Conservation (phyloP, 2,113 vertebrate genomes). For the Helogale parvula region DNA sequence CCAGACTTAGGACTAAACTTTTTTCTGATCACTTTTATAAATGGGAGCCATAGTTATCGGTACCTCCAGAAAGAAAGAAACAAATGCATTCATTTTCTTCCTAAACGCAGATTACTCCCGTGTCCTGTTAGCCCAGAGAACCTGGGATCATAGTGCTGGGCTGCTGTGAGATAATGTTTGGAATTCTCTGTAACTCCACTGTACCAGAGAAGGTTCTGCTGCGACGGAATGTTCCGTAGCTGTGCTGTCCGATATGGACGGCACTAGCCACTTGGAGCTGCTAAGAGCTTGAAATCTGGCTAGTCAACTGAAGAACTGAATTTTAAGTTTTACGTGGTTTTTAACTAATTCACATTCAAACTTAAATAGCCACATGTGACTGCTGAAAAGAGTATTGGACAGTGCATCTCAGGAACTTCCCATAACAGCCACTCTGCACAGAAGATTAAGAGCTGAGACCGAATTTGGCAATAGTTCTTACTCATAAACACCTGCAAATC, state of each 20-base stretch:
- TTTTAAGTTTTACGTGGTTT: slow-evolving; percentile 46
- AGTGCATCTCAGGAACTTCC: background rate
- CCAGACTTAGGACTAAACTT: background rate
- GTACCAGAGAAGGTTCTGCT: background rate
- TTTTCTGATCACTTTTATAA: slow-evolving; percentile 20
- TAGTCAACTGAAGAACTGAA: slow-evolving; percentile 12
- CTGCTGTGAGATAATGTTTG: background rate
- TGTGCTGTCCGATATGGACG: background rate
- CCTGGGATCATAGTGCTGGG: background rate
- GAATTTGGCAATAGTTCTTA: background rate
- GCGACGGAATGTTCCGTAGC: background rate
- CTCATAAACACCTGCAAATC: background rate
- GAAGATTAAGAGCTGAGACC: background rate
- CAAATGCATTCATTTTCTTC: slow-evolving; percentile 27
- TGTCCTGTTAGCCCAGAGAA: background rate
- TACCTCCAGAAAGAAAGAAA: slow-evolving; percentile 19
- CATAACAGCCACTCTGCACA: background rate
- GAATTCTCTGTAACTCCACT: background rate
- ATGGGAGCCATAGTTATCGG: background rate
- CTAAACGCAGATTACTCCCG: background rate
- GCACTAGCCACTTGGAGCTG: background rate
- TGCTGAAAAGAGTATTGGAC: background rate
- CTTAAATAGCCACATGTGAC: background rate
- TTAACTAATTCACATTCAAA: slow-evolving; percentile 32
- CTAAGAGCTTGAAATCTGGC: slow-evolving; percentile 1